Conservation (phyloP, 2,113 vertebrate genomes). For the Ophiodon elongatus region DNA sequence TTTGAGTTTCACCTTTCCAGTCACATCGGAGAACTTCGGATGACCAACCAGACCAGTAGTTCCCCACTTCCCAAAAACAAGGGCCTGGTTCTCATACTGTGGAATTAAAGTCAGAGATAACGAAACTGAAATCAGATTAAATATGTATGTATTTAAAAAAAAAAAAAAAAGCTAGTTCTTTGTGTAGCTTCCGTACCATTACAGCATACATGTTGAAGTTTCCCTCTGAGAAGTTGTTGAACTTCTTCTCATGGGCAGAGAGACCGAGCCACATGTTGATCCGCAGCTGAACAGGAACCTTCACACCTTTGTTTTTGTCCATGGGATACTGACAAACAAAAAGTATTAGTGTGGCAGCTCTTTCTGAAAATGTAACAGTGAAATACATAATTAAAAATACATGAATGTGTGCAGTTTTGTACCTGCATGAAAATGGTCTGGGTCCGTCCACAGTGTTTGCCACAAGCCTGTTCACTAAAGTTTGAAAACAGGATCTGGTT, state of each 20-base stretch:
- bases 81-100: slow-evolving; percentile 97
- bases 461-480: slow-evolving; percentile 87
- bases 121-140: not conserved
- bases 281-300: slow-evolving; percentile 90
- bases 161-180: not conserved
- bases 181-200: slow-evolving; percentile 80
- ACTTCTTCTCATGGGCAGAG: slow-evolving; percentile 91
- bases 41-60: slow-evolving; percentile 94
- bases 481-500: slow-evolving; percentile 91
- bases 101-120: not conserved
- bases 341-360: not conserved
- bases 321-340: slow-evolving; percentile 90
- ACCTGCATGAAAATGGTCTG: slow-evolving; percentile 96
- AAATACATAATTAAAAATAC: no score
- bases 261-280: slow-evolving; percentile 97
- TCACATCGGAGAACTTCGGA: slow-evolving; percentile 96
- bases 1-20: slow-evolving; percentile 97
- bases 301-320: slow-evolving; percentile 89
- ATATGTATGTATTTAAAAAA: not conserved
- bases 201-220: slow-evolving; percentile 95
- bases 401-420: no score
- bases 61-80: slow-evolving; percentile 96
- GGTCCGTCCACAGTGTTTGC: slow-evolving; percentile 92
- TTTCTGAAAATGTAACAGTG: not conserved
- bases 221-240: slow-evolving; percentile 91